These are phyloP conservation scores for Masnerella sp. DNA, from an alignment of 2,888 invertebrate genomes.

Conservation along the genomic window DNA sequence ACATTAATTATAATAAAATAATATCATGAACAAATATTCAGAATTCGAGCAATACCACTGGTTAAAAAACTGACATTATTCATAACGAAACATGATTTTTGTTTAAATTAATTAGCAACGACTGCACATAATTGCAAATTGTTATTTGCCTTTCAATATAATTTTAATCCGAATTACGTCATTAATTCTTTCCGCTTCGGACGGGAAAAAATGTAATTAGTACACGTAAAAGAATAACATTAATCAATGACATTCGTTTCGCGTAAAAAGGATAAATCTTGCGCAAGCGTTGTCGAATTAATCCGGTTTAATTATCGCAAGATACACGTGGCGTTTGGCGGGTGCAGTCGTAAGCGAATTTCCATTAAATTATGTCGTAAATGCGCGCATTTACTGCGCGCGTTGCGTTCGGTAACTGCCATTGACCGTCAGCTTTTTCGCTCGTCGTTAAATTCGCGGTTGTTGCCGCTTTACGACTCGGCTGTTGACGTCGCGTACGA, in stretches of 20 bases:
- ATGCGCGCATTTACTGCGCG: conserved; percentile 40
- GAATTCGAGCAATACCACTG: no score
- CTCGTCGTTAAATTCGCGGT: conserved; percentile 44
- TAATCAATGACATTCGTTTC: conserved; percentile 6
- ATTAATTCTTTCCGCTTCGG: no score
- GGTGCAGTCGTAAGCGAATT: conserved; percentile 39
- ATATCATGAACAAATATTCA: no score
- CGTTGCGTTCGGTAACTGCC: conserved; percentile 32
- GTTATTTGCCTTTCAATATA: no score
- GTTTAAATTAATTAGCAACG: no score
- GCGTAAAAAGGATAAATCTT: conserved; percentile 20
- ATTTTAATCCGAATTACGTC: no score
- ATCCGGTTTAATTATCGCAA: conserved; percentile 35
- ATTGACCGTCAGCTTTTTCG: conserved; percentile 52
- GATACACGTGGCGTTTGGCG: conserved; percentile 20
- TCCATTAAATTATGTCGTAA: conserved; percentile 58
- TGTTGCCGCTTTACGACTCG: conserved; percentile 50
- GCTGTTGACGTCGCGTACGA: conserved; percentile 47
- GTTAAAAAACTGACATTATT: no score
- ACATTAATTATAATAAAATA: no score
- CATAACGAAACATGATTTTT: no score
- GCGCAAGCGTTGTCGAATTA: conserved; percentile 30
- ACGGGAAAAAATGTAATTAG: no score
- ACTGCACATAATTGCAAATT: no score
- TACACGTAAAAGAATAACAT: no score